A percentile compares a stretch with the other conserved stretches of the same genome.
These are phyloP conservation scores for Blastomussa wellsi DNA, from an alignment of 92 coral and sea anemone species.

Conservation along the genomic window DNA sequence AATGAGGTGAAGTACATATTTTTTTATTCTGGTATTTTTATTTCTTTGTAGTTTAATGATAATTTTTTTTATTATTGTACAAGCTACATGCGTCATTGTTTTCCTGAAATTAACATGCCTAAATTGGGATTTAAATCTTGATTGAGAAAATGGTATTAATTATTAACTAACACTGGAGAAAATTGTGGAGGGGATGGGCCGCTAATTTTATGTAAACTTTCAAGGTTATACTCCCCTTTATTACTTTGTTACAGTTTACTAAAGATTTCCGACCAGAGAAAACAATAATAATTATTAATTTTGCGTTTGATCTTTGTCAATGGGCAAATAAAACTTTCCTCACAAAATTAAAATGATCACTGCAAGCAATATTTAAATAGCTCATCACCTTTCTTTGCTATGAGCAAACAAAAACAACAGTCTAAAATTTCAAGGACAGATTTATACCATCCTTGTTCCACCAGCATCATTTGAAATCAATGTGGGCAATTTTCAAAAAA, in stretches of 20 bases:
- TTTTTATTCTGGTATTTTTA: neutral
- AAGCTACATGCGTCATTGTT: neutral
- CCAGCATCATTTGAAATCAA: neutral
- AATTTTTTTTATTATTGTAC: neutral
- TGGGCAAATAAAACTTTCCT: slow-evolving; percentile 1
- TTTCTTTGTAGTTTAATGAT: neutral
- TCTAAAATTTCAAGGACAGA: neutral
- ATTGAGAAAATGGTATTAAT: slow-evolving; percentile 15
- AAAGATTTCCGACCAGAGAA: neutral
- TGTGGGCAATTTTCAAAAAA: neutral
- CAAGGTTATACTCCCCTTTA: neutral
- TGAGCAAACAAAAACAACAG: slow-evolving; percentile 17
- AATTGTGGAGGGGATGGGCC: neutral
- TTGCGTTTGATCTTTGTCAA: neutral
- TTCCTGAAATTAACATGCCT: neutral
- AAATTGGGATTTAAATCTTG: slow-evolving; percentile 21
- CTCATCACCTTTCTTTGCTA: slow-evolving; percentile 22
- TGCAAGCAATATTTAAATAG: slow-evolving; percentile 24
- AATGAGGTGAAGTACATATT: neutral
- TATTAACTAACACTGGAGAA: slow-evolving; percentile 13
- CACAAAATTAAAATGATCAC: slow-evolving; percentile 13
- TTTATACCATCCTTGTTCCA: neutral
- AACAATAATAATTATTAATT: neutral
- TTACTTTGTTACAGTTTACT: slow-evolving; percentile 4
- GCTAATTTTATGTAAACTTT: neutral